Base-by-base conservation (phyloP, 1,140 invertebrate species). In the Leptestheria dahalacensis region DNA sequence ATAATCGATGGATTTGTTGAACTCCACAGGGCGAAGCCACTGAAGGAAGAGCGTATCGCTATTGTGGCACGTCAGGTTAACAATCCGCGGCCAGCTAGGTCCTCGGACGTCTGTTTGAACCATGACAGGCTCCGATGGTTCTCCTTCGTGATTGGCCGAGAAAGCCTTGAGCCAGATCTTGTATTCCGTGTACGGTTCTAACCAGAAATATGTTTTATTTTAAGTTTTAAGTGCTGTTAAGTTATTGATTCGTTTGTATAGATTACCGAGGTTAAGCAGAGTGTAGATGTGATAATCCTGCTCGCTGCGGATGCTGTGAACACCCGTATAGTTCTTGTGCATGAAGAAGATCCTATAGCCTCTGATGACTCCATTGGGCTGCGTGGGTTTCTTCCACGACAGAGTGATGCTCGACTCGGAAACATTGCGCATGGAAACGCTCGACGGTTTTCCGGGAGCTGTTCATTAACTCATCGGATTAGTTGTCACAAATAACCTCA, bases 111-210 rank as follows among this genome's bases (percentile, higher is more conserved):
- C 89, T 1, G 88, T 91, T 57, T 78, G 76, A 24, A 84, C 81
- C 52, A 78, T 77, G 51, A 91, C 77, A 2, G 79, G 72, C 62
- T 83, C 79, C 9, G 87, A 90, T 23, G 79, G 73, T 64, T 83
- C 79, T 41, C 85, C 84, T 70, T 85, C 83, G 70, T 84, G 76
- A 68, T 81, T 82, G 66, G 73, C 75, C 10, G 83, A 85, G 65
- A 79, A 82, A 15, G 88, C 88, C 67, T 87, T 85, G 9, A 91
- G 82, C 80, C 82, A 90, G 64, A 93, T 82, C 70, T 84, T 85
- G 71, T 92, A 92, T 49, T 86, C 79, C 2, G 85, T 88, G 67
- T 81, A 83, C 23, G 89, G 83, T 67, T 81, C 86, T 89, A 15
- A 9, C 33, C 33, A 41, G 15, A 41, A 60, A 64, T 64, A 41